These are phyloP conservation scores for Mormyrus lacerda DNA, from an alignment of 2,113 vertebrate species.

Conservation along the genomic window DNA sequence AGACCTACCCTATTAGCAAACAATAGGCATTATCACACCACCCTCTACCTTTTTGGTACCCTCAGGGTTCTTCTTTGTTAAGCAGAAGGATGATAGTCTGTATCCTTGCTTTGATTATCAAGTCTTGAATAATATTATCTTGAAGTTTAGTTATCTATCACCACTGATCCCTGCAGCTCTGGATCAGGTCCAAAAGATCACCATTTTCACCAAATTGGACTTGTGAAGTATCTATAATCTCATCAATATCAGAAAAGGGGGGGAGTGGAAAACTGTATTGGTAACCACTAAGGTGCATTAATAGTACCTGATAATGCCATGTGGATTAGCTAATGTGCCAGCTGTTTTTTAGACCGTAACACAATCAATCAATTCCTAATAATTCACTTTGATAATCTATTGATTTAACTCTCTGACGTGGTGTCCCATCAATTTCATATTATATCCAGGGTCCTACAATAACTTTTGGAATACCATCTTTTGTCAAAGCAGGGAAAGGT, in stretches of 20 bases:
- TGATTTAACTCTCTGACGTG: neutral
- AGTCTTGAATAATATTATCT: neutral
- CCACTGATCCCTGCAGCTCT: neutral
- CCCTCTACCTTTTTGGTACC: neutral
- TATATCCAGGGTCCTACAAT: neutral
- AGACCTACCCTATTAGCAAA: neutral
- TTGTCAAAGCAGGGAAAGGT: neutral
- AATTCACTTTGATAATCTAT: neutral
- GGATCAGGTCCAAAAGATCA: neutral
- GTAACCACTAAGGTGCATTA: neutral
- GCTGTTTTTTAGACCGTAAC: neutral
- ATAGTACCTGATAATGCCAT: neutral
- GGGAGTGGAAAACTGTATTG: neutral
- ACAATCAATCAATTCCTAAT: neutral
- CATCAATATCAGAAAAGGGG: neutral
- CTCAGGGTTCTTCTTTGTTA: neutral
- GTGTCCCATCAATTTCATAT: neutral
- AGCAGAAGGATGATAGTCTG: neutral
- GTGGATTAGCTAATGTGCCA: neutral
- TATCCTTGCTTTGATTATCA: neutral
- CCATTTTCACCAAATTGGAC: neutral
- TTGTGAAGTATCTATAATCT: neutral
- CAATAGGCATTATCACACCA: neutral
- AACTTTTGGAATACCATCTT: neutral
- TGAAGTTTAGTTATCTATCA: neutral